Evolutionary conservation across 2,888 invertebrate species (phyloP).

Genomic region (Schizaphis graminum): DNA sequence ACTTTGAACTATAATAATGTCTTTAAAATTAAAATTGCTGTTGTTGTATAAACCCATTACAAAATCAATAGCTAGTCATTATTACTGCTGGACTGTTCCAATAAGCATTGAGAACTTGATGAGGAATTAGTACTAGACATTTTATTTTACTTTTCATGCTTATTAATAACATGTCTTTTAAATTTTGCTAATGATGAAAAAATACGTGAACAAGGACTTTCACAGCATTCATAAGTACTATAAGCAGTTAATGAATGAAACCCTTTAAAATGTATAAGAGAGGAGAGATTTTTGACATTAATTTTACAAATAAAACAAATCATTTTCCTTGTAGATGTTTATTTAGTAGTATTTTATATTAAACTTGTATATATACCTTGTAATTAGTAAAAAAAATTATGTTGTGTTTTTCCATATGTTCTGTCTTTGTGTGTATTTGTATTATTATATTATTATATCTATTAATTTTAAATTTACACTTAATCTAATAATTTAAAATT

Average conservation of each 20-base stretch:
- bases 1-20: too few relatives aligned
- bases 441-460: too few relatives aligned
- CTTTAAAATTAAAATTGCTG: too few relatives aligned
- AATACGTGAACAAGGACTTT: slow-evolving; percentile 7
- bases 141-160: background rate
- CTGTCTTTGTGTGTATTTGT: too few relatives aligned
- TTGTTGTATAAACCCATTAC: too few relatives aligned
- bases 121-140: background rate
- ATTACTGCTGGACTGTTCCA: background rate
- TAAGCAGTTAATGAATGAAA: too few relatives aligned
- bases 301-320: slow-evolving; percentile 29
- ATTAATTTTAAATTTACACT: too few relatives aligned
- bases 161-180: slow-evolving; percentile 27
- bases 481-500: too few relatives aligned
- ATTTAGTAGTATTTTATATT: background rate
- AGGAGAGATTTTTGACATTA: background rate
- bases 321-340: background rate
- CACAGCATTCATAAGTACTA: slow-evolving; percentile 1
- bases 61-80: too few relatives aligned
- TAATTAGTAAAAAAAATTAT: background rate
- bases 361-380: background rate
- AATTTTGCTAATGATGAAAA: background rate
- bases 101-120: background rate
- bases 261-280: slow-evolving; percentile 18
- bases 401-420: too few relatives aligned